These are phyloP conservation scores for Clunio marinus DNA, from an alignment of 2,888 invertebrate species.

Conservation along the genomic window DNA sequence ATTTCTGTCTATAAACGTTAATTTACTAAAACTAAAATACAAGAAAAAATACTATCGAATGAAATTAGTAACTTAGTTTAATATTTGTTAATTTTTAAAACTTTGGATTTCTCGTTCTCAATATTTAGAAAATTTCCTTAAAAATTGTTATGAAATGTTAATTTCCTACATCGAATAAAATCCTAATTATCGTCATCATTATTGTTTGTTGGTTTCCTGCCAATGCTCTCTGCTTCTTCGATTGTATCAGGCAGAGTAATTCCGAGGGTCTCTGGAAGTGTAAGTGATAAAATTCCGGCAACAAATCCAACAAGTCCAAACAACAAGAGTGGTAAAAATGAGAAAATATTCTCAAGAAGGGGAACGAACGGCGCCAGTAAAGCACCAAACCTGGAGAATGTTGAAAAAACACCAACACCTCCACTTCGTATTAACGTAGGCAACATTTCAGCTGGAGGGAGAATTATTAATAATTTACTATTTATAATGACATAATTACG, in stretches of 20 bases:
- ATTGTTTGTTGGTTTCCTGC: too few relatives aligned
- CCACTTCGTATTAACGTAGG: constrained; percentile 56
- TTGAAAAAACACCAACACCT: constrained; percentile 59
- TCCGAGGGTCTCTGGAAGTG: constrained; percentile 61
- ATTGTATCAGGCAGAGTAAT: constrained; percentile 60
- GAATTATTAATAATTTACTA: constrained; percentile 12
- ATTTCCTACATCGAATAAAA: not conserved
- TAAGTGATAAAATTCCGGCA: constrained; percentile 55
- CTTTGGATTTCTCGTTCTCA: too few relatives aligned
- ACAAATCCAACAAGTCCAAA: constrained; percentile 55
- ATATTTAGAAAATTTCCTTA: too few relatives aligned
- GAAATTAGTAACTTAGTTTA: too few relatives aligned
- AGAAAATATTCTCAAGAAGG: constrained; percentile 46
- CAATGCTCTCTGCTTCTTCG: constrained; percentile 35
- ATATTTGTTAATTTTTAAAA: too few relatives aligned
- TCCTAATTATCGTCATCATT: not conserved
- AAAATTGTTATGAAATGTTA: not conserved
- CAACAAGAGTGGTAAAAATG: constrained; percentile 53
- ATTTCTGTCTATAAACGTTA: too few relatives aligned
- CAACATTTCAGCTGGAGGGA: constrained; percentile 50
- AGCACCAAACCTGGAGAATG: constrained; percentile 57
- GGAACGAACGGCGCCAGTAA: constrained; percentile 61
- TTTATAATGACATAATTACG: not conserved
- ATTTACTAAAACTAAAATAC: too few relatives aligned
- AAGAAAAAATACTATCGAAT: too few relatives aligned